phyloP scores from a whole-genome alignment of 2,113 vertebrate genomes.

The Gavialis gangeticus region DNA sequence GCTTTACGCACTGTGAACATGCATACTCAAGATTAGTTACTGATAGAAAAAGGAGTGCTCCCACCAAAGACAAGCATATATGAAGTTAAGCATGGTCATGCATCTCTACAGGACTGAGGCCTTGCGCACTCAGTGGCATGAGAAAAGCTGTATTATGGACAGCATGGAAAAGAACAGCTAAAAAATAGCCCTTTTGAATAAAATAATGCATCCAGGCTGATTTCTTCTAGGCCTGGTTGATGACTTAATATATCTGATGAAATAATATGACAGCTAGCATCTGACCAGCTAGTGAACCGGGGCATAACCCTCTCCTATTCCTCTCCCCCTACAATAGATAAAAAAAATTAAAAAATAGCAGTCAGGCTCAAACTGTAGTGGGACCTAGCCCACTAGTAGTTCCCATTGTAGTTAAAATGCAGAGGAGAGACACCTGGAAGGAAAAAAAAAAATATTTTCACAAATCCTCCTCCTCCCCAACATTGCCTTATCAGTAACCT shows the following conservation, averaged over 20 bases:
- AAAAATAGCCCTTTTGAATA: neutral
- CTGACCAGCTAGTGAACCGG: neutral
- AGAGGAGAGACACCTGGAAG: neutral
- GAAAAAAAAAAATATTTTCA: neutral
- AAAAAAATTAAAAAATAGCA: neutral
- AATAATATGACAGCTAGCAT: neutral
- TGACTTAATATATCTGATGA: neutral
- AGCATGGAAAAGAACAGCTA: neutral
- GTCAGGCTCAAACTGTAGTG: neutral
- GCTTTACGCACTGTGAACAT: too few relatives aligned
- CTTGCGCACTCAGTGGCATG: neutral
- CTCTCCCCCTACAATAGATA: neutral
- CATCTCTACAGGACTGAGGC: fast-evolving
- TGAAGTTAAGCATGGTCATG: neutral
- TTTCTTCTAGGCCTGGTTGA: neutral
- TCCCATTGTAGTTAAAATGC: neutral
- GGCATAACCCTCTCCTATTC: neutral
- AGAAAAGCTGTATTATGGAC: neutral
- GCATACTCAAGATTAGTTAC: too few relatives aligned
- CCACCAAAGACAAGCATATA: too few relatives aligned
- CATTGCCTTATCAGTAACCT: fast-evolving
- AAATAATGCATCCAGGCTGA: neutral
- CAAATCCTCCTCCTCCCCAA: neutral
- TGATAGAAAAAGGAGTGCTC: too few relatives aligned
- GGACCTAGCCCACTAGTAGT: too few relatives aligned